Base-by-base conservation (phyloP, 2,888 invertebrate genomes). In the Heliconius ismenius region DNA sequence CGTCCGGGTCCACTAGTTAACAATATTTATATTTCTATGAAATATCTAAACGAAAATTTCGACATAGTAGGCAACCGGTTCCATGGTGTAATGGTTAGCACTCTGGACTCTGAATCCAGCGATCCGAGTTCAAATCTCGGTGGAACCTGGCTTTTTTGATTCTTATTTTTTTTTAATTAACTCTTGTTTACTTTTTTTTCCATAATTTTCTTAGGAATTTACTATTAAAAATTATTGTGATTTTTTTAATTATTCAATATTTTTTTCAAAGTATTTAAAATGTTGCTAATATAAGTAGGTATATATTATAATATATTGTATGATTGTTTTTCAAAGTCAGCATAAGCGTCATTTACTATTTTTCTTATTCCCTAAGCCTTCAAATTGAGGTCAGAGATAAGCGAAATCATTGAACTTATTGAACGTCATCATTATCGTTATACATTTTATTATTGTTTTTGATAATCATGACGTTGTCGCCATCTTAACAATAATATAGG, bases 101-200 rank as follows among this genome's bases (percentile, higher is more conserved):
- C 96, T 96, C 96, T 96, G 96, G 96, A 96, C 96, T 96, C 95
- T 96, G 96, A 96, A 96, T 96, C 96, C 96, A 96, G 96, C 96
- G 96, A 96, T 96, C 96, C 96, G 96, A 96, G 96, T 96, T 96
- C 96, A 96, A 96, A 96, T 96, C 96, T 96, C 96, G 96, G 96
- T 96, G 96, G 96, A 95, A 96, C 96, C 96, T 93, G 87, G 26
- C n/a, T 76, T 85, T 87, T 89, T 73, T 63, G 3, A 10, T n/a
- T 76, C 76, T 74, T 67, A 69, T 43, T 67, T 72, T 73, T 39
- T 39, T 49, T 72, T 9, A 21, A 39, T 72, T 32, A 49, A 72
- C 7, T 79, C 76, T 70, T 26, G 43, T 60, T 68, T 72, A 13
- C 54, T 60, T 54, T 54, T 54, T 28, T 63, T 15, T 63, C 0